Conservation (phyloP, 1,140 invertebrate genomes). For the Magallana ariakensis region DNA sequence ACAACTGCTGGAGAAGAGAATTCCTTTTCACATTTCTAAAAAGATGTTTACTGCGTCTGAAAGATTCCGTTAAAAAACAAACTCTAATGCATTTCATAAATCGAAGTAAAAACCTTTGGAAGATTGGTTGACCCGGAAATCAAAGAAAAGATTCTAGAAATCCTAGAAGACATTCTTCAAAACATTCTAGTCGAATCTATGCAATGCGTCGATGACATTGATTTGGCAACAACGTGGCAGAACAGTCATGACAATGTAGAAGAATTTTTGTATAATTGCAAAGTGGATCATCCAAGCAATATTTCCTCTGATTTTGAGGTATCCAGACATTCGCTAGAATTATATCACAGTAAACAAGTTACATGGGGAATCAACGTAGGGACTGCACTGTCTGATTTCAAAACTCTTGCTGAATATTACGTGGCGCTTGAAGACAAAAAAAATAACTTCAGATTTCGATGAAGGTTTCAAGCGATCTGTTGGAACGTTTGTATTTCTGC, state of each 20-base stretch:
- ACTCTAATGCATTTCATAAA: conserved; percentile 42
- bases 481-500: background rate
- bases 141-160: background rate
- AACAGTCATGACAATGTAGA: background rate
- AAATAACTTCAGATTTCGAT: background rate
- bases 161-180: background rate
- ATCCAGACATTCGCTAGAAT: background rate
- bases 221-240: background rate
- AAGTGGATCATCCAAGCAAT: background rate
- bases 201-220: background rate
- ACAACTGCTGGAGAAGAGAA: conserved; percentile 22
- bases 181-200: background rate
- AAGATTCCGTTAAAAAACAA: background rate
- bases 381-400: background rate
- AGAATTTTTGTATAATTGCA: background rate
- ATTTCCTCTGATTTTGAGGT: background rate
- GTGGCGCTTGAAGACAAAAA: background rate
- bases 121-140: background rate
- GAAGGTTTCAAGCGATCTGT: background rate
- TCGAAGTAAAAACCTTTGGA: conserved; percentile 20
- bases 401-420: background rate
- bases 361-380: background rate
- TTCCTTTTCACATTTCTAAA: background rate
- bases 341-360: background rate
- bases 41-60: conserved; percentile 3